These are phyloP conservation scores for Spea multiplicata DNA, from an alignment of 2,113 vertebrate genomes.

Conservation along the genomic window DNA sequence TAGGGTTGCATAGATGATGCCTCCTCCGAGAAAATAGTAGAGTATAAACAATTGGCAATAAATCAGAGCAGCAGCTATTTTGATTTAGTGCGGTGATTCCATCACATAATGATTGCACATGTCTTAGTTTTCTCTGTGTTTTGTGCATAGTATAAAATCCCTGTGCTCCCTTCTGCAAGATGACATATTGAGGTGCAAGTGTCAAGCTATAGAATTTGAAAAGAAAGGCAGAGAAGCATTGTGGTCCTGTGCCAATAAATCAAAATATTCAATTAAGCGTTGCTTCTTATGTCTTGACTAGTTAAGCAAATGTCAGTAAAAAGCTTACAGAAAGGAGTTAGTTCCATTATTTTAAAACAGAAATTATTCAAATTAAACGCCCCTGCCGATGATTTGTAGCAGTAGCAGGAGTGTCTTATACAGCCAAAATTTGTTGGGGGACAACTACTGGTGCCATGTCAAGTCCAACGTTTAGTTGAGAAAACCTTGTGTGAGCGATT, in stretches of 20 bases:
- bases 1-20: constrained; percentile 31
- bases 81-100: constrained; percentile 43
- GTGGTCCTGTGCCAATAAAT: constrained; percentile 33
- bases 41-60: constrained; percentile 32
- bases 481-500: too few relatives aligned
- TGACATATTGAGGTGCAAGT: constrained; percentile 40
- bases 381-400: too few relatives aligned
- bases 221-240: constrained; percentile 22
- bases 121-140: constrained; percentile 33
- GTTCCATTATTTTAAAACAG: background rate
- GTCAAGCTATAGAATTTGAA: constrained; percentile 35
- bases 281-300: constrained; percentile 22
- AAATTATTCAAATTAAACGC: too few relatives aligned
- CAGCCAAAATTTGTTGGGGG: too few relatives aligned
- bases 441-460: too few relatives aligned
- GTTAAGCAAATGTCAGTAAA: background rate
- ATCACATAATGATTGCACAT: constrained; percentile 41
- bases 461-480: too few relatives aligned
- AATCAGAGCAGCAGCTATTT: constrained; percentile 25
- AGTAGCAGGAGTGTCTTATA: too few relatives aligned
- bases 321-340: background rate
- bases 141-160: constrained; percentile 39
- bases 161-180: constrained; percentile 34
- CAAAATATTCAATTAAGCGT: constrained; percentile 21
- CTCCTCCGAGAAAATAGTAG: constrained; percentile 21